Evolutionary conservation across 2,113 vertebrate species (phyloP).

Genomic region (Bambusicola thoracicus): DNA sequence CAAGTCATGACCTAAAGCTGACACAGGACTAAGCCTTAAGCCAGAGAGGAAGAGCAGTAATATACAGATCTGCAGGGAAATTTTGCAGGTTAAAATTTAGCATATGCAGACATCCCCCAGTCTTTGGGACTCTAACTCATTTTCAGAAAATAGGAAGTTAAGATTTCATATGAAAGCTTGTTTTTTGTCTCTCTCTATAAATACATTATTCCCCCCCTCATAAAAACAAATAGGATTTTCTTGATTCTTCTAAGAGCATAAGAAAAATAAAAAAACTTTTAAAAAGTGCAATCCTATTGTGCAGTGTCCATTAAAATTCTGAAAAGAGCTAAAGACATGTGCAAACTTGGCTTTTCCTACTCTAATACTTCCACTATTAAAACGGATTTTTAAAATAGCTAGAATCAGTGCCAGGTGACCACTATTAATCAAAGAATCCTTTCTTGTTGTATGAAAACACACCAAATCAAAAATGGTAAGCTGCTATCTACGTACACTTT

Average conservation of each 20-base stretch:
- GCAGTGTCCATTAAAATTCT: neutral
- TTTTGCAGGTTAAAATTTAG: neutral
- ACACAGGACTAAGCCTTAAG: neutral
- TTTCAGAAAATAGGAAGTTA: neutral
- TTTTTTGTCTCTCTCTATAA: neutral
- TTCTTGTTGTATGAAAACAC: slow-evolving; percentile 46
- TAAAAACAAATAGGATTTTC: neutral
- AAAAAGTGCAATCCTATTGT: neutral
- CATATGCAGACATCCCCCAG: neutral
- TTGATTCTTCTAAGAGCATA: neutral
- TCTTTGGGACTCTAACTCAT: neutral
- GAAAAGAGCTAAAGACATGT: neutral
- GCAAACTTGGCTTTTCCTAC: slow-evolving; percentile 6
- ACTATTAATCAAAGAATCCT: slow-evolving; percentile 17
- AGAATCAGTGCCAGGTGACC: slow-evolving; percentile 4
- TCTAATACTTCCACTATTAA: neutral
- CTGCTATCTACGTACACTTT: neutral
- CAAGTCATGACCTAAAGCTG: neutral
- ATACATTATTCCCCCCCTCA: neutral
- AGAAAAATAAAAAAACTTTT: neutral
- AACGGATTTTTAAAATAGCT: neutral
- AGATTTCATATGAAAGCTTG: neutral
- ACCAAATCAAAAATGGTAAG: neutral
- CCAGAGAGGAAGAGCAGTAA: neutral
- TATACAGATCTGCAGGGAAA: neutral